These are phyloP conservation scores for Sterrhoptilus dennistouni DNA, from an alignment of 2,113 vertebrate genomes.

Conservation along the genomic window DNA sequence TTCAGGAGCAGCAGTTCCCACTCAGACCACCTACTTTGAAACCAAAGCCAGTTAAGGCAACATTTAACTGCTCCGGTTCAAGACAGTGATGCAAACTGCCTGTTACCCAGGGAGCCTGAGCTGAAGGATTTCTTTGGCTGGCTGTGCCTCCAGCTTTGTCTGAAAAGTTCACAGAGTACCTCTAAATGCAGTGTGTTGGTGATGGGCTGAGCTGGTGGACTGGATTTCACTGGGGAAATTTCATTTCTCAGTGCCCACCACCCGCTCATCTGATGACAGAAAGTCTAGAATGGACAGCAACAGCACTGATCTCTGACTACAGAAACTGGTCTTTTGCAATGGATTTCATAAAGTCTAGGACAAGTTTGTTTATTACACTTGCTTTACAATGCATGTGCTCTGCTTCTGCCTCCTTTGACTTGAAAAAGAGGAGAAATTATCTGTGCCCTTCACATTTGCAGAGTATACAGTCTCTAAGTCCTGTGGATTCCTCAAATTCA, in stretches of 20 bases:
- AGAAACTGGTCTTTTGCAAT: background rate
- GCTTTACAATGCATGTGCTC: background rate
- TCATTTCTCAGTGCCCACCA: background rate
- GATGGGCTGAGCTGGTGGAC: background rate
- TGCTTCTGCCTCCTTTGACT: background rate
- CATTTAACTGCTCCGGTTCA: background rate
- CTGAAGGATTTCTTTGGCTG: background rate
- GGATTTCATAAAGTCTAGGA: background rate
- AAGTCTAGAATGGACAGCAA: background rate
- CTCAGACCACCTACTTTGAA: constrained; percentile 64
- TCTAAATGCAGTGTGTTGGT: background rate
- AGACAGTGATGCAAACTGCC: background rate
- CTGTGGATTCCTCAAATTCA: background rate
- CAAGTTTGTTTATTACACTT: background rate
- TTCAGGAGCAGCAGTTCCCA: background rate
- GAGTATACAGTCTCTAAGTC: background rate
- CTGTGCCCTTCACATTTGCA: background rate
- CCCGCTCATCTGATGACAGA: background rate
- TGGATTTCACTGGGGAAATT: background rate
- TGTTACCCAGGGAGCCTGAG: background rate
- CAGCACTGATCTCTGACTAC: background rate
- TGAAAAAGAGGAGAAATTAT: background rate
- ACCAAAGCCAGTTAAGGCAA: constrained; percentile 1
- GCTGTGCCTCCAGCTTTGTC: background rate
- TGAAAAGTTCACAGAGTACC: background rate